A percentile compares a stretch with the other conserved stretches of the same genome.
Conservation (phyloP, 2,113 vertebrate genomes). For the Myrmophylax atrothorax region DNA sequence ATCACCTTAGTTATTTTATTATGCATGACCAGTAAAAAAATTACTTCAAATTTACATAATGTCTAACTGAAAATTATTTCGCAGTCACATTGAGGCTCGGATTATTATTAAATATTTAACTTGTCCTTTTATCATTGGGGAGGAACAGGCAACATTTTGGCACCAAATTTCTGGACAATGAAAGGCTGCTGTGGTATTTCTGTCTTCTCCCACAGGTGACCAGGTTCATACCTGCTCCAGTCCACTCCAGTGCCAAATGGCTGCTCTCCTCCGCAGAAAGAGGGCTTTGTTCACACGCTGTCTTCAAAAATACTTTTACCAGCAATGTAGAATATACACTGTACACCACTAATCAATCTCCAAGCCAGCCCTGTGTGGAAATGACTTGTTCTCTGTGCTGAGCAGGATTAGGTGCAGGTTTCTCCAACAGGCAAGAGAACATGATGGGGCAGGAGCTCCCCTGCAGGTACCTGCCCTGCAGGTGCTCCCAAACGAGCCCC, state of each 20-base stretch:
- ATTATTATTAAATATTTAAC: conserved; percentile 41
- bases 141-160: neutral
- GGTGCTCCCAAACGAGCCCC: neutral
- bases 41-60: conserved; percentile 47
- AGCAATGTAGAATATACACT: neutral
- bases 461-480: neutral
- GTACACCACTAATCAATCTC: neutral
- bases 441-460: neutral
- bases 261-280: neutral
- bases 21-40: conserved; percentile 43
- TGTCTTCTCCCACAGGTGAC: neutral
- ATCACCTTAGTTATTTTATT: conserved; percentile 36
- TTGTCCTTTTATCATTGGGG: neutral
- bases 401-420: neutral
- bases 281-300: neutral
- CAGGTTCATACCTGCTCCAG: neutral
- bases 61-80: conserved; percentile 33
- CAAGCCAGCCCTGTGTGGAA: neutral
- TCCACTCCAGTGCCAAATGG: neutral
- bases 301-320: neutral
- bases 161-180: neutral
- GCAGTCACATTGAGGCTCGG: neutral
- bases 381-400: neutral
- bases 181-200: neutral
- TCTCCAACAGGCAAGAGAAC: neutral